These are phyloP conservation scores for Lasioglossum morio DNA, from an alignment of 2,888 invertebrate species.

Conservation along the genomic window DNA sequence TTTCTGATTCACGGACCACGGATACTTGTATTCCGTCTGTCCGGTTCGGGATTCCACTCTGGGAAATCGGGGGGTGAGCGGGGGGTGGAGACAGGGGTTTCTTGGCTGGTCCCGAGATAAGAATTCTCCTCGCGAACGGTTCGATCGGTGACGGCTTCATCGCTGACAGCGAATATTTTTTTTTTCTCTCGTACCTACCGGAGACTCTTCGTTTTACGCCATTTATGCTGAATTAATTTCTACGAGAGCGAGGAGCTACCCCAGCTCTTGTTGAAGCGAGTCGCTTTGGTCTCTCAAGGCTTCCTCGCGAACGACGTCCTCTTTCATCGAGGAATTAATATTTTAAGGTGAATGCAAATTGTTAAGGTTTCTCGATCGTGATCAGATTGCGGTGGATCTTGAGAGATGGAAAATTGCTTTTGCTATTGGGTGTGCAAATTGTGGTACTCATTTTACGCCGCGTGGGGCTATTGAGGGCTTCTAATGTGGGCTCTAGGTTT, in stretches of 20 bases:
- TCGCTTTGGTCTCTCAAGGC: conserved; percentile 7
- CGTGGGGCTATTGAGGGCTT: not conserved
- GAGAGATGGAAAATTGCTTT: not conserved
- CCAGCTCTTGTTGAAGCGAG: not conserved
- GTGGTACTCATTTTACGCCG: not conserved
- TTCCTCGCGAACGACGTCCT: not conserved
- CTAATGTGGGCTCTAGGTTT: not conserved
- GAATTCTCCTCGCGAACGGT: conserved; percentile 24
- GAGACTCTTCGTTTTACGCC: not conserved
- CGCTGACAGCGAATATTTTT: conserved; percentile 15
- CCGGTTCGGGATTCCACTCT: conserved; percentile 40
- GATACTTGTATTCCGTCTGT: conserved; percentile 54
- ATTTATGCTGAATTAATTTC: conserved; percentile 8
- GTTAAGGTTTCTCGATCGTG: conserved; percentile 2
- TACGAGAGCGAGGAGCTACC: not conserved
- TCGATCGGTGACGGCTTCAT: conserved; percentile 20
- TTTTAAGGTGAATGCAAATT: conserved; percentile 9
- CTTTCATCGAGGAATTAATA: conserved; percentile 1
- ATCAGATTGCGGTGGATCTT: not conserved
- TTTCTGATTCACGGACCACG: conserved; percentile 58
- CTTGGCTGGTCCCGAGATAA: conserved; percentile 7
- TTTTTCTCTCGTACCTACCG: not conserved
- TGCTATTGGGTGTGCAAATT: not conserved
- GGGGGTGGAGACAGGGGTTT: not conserved
- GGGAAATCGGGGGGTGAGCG: not conserved